Base-by-base conservation (phyloP, 2,113 vertebrate species). In the Tor tambroides region DNA sequence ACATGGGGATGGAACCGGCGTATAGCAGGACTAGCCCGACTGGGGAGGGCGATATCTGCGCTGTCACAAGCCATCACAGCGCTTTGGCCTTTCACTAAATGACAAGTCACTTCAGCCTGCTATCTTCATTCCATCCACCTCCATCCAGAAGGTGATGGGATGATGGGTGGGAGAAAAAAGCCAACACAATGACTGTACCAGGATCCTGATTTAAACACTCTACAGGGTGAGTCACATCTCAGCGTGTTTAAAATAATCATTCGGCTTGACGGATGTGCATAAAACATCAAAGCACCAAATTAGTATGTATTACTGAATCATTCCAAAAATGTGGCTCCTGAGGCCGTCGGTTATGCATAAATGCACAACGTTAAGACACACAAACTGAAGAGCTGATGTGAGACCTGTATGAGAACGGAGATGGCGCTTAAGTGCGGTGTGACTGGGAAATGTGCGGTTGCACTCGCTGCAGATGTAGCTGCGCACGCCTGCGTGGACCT, bases 401-500 rank as follows among this genome's bases (percentile, higher is more conserved):
- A 85, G 94, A 99, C 98, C 98, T 96, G 98, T 99, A 90, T 99
- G 98, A 0, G 98, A 99, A 92, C 98, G 97, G 84, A 99, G 96
- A 94, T 99, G 98, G 88, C 98, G 97, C 87, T 99, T 99, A 92
- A 99, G 98, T 6, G 98, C 97, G 0, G 98, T 99, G 94, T 99
- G 98, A 95, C 98, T 99, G 91, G 98, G 98, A 92, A 99, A 99
- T 61, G 98, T 99, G 92, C 98, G 96, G 96, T 99, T 97, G 94
- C 98, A 99, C 92, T 99, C 98, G 1, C 97, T 98, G 95, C 98
- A 99, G 91, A 97, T 98, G 94, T 99, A 99, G 95, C 97, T 99
- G 89, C 97, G 96, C 72, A 99, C 98, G 5, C 98, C 98, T 0
- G 98, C 98, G 7, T 99, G 98, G 87, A 98, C 97, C 87, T 99